Conservation (phyloP, 2,113 vertebrate species). For the Crypturellus undulatus region DNA sequence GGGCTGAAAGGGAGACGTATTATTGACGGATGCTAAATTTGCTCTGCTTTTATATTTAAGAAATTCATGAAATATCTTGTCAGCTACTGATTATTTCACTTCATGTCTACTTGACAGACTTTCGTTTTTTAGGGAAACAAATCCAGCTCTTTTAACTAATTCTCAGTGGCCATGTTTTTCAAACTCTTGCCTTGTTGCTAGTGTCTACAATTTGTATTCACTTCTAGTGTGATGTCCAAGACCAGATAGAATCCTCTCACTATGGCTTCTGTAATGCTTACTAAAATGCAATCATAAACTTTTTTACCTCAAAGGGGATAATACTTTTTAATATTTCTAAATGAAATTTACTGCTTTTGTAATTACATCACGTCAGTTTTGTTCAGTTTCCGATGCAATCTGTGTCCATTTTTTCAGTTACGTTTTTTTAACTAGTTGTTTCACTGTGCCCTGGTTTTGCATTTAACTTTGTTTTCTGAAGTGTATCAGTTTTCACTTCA, state of each 20-base stretch:
- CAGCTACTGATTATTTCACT: background rate
- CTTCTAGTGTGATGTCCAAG: background rate
- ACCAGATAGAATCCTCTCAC: background rate
- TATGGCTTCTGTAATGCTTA: background rate
- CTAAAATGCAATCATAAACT: background rate
- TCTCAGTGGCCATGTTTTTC: background rate
- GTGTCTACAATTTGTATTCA: background rate
- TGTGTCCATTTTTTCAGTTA: background rate
- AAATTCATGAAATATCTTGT: background rate
- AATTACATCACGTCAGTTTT: background rate
- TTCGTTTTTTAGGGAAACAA: background rate
- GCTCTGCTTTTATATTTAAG: background rate
- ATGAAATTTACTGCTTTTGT: background rate
- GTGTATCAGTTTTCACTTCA: background rate
- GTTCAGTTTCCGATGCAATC: background rate
- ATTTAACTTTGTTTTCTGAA: background rate
- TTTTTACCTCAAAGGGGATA: background rate
- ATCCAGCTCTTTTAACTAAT: background rate
- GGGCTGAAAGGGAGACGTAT: background rate
- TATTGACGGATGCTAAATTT: background rate
- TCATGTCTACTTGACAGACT: background rate
- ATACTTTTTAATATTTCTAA: background rate
- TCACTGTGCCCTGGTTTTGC: background rate
- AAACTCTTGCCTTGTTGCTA: background rate
- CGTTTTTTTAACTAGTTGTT: background rate